Base-by-base conservation (phyloP, 2,888 invertebrate species). In the Acanthoscelides obtectus region DNA sequence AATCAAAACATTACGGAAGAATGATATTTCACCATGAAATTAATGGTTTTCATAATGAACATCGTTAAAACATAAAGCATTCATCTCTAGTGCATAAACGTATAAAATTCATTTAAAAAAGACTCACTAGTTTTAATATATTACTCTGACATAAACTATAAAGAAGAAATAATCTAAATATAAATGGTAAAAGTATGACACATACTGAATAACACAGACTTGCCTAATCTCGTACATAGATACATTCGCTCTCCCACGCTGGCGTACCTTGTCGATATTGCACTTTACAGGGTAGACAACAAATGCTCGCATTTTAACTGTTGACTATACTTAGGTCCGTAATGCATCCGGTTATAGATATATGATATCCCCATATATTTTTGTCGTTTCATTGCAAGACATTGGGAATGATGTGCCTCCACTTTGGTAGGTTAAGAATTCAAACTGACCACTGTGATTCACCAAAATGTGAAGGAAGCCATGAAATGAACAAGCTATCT, bases 71-170 rank as follows among this genome's bases (percentile, higher is more conserved):
- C 64, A 45, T 67, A 70, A 67, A 71, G 71, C 71, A 71, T 68
- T 71, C 71, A 22, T 71, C 68, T 67, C 71, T 64, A 70, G 67
- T 64, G 67, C 65, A 22, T 70, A 70, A n/a, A n/a, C 21, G 70
- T 72, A 72, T 70, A 72, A 72, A 72, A 69, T 70, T 70, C 8
- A 25, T 25, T 45, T 45, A 12, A 45, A 45, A 45, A 45, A 45
- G 45, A 45, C 69, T 72, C 71, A 70, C 65, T 68, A 22, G 68
- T 74, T 69, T 69, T 69, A 71, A 74, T 71, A 72, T 74, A 71
- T 74, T 72, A 69, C 69, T 74, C 69, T 74, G 73, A 70, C 69
- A 65, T 72, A 72, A 72, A 74, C 66, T 45, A 45, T 12, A 17
- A 45, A 45, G 45, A 45, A 45, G 45, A 12, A 45, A 45, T 45